Conservation (phyloP, 2,888 invertebrate species). For the Nowickia ferox region DNA sequence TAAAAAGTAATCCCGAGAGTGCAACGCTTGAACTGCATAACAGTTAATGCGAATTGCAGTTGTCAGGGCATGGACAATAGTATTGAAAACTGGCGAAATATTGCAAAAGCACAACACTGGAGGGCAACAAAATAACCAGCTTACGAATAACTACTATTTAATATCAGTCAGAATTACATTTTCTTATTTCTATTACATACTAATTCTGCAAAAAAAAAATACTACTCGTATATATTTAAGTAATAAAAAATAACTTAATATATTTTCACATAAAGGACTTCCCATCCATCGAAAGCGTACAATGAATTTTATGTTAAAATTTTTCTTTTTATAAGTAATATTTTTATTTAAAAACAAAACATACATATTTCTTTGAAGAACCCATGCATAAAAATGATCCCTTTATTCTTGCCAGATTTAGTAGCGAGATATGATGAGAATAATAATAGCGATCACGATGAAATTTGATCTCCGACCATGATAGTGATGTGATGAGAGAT, state of each 20-base stretch:
- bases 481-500: constrained; percentile 65
- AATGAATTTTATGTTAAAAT: not conserved
- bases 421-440: constrained; percentile 65
- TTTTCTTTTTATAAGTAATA: constrained; percentile 19
- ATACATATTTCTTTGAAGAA: constrained; percentile 45
- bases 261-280: constrained; percentile 34
- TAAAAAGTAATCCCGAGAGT: too few species aligned
- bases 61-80: too few species aligned
- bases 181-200: too few species aligned
- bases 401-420: constrained; percentile 63
- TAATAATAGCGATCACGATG: constrained; percentile 65
- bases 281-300: constrained; percentile 33
- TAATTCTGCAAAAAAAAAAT: not conserved
- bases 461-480: constrained; percentile 70
- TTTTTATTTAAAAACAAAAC: constrained; percentile 6
- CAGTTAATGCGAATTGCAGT: too few species aligned
- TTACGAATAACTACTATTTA: too few species aligned
- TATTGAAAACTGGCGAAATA: too few species aligned
- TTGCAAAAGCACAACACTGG: too few species aligned
- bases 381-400: constrained; percentile 52
- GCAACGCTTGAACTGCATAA: too few species aligned
- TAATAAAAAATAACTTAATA: not conserved
- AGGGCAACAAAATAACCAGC: too few species aligned
- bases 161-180: too few species aligned
- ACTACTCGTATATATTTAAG: not conserved